These are phyloP conservation scores for Epinephelus coioides DNA, from an alignment of 2,797 vertebrate genomes.

Conservation along the genomic window DNA sequence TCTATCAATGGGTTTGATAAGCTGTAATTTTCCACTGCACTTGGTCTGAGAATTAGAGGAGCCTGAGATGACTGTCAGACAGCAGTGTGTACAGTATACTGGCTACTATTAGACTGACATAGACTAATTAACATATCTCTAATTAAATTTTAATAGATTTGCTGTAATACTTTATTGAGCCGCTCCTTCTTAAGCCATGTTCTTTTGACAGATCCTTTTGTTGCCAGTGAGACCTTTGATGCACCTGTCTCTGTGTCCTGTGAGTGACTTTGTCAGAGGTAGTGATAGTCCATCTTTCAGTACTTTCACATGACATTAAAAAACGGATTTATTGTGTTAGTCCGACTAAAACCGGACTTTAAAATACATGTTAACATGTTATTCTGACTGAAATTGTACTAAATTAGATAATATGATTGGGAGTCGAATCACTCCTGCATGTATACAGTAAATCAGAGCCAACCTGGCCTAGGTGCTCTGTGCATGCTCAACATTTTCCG, in stretches of 20 bases:
- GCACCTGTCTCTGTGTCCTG: too few species aligned
- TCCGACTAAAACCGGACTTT: too few species aligned
- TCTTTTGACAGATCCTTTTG: neutral
- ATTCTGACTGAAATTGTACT: too few species aligned
- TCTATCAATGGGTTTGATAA: slow-evolving; percentile 19
- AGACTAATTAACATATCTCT: neutral
- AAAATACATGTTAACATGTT: too few species aligned
- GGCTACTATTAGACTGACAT: neutral
- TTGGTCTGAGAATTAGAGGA: neutral
- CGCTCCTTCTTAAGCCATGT: neutral
- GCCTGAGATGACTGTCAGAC: neutral
- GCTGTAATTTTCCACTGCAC: slow-evolving; percentile 37
- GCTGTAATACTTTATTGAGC: neutral
- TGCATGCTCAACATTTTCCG: too few species aligned
- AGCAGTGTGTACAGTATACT: neutral
- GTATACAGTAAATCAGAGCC: too few species aligned
- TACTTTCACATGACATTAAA: too few species aligned
- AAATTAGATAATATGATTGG: too few species aligned
- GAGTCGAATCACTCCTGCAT: too few species aligned
- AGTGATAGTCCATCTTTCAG: neutral
- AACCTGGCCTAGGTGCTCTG: too few species aligned
- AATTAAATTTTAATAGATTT: neutral
- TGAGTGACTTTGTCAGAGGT: neutral
- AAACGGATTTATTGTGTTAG: too few species aligned
- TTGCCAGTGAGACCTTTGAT: neutral